Conservation (phyloP, 2,113 vertebrate species). For the Phaethornis superciliosus region DNA sequence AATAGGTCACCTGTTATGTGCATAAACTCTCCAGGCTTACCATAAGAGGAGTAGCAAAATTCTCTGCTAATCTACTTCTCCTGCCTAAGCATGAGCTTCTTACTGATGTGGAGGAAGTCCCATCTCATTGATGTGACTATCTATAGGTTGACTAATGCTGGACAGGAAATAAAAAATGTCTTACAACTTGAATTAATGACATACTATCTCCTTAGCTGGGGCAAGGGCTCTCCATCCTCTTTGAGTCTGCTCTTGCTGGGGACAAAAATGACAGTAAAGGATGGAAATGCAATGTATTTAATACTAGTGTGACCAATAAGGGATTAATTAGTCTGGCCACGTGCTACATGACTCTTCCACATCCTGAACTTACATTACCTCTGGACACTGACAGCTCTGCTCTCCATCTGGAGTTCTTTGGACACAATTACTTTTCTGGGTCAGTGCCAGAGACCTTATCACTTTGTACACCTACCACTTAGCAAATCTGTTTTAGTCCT, state of each 20-base stretch:
- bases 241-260: background rate
- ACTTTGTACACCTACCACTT: background rate
- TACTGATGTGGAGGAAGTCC: background rate
- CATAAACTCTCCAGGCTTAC: slow-evolving; percentile 19
- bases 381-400: background rate
- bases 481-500: background rate
- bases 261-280: background rate
- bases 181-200: background rate
- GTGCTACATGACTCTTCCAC: background rate
- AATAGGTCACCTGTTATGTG: slow-evolving; percentile 42
- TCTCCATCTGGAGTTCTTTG: background rate
- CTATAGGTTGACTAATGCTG: background rate
- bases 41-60: slow-evolving; percentile 23
- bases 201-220: background rate
- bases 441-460: background rate
- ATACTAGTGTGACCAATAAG: background rate
- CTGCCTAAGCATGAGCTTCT: slow-evolving; percentile 1
- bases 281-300: background rate
- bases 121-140: background rate
- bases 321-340: background rate
- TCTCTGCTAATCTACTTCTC: slow-evolving; percentile 42
- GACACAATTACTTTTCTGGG: background rate
- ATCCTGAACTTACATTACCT: background rate
- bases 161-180: background rate
- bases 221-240: background rate